These are phyloP conservation scores for Pogonomyrmex barbatus DNA, from an alignment of 1,140 invertebrate genomes.

Conservation along the genomic window DNA sequence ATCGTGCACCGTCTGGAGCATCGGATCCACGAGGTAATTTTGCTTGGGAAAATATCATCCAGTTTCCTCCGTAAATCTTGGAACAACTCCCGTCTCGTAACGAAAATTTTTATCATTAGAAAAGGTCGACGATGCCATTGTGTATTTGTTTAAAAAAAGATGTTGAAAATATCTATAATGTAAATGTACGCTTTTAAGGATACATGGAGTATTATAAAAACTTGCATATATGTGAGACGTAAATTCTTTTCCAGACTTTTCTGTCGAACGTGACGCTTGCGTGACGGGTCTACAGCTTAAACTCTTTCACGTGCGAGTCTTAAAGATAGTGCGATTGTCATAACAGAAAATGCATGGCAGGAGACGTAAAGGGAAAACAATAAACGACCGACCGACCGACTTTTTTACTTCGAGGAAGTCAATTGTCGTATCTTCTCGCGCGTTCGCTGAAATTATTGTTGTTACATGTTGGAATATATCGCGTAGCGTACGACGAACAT, in stretches of 20 bases:
- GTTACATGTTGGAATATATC: conserved; percentile 1
- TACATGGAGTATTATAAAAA: conserved; percentile 4
- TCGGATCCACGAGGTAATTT: conserved; percentile 83
- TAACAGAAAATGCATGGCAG: not conserved
- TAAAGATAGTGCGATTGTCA: not conserved
- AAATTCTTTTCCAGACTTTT: not conserved
- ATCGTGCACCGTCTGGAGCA: conserved; percentile 80
- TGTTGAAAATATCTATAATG: not conserved
- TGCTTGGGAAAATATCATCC: not conserved
- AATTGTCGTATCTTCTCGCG: conserved; percentile 20
- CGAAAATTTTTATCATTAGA: not conserved
- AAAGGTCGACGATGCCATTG: not conserved
- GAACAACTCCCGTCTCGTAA: not conserved
- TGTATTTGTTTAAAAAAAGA: not conserved
- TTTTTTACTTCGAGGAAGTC: conserved; percentile 10
- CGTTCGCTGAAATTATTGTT: conserved; percentile 27
- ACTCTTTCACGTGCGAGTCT: not conserved
- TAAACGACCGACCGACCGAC: not conserved
- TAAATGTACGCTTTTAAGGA: not conserved
- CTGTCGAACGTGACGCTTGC: not conserved
- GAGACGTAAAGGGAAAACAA: not conserved
- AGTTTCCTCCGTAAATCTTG: not conserved
- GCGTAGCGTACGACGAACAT: too few species aligned
- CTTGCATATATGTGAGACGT: not conserved
- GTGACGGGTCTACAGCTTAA: not conserved